Conservation (phyloP, 1,140 invertebrate species). For the Manduca sexta region DNA sequence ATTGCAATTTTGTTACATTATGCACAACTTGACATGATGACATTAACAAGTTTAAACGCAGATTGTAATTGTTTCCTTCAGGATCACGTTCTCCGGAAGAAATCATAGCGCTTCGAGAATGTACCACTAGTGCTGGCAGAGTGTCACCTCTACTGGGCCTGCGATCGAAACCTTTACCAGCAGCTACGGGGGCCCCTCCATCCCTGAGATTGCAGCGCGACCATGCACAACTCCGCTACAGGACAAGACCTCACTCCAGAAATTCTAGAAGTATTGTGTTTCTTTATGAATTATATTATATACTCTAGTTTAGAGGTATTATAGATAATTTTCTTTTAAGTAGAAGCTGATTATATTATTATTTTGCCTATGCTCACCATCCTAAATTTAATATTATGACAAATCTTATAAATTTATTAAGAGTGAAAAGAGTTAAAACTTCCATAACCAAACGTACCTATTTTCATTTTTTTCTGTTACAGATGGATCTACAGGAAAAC, state of each 20-base stretch:
- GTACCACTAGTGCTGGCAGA: conserved; percentile 35
- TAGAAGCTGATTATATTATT: no score
- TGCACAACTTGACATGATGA: no score
- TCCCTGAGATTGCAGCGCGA: conserved; percentile 56
- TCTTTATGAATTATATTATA: not conserved
- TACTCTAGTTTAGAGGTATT: not conserved
- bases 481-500: conserved; percentile 72
- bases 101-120: conserved; percentile 61
- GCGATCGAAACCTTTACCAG: conserved; percentile 44
- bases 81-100: conserved; percentile 60
- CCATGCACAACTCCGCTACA: conserved; percentile 48
- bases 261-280: conserved; percentile 45
- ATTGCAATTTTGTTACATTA: no score
- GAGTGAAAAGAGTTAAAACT: no score
- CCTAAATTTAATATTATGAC: no score
- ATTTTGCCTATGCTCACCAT: no score
- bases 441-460: conserved; percentile 1
- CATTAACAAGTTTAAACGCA: no score
- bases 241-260: conserved; percentile 53
- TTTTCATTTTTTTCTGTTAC: no score
- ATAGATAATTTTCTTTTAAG: not conserved
- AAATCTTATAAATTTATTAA: no score
- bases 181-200: conserved; percentile 42
- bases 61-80: conserved; percentile 13
- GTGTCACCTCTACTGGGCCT: conserved; percentile 54